Evolutionary conservation across 1,140 invertebrate species (phyloP).

Genomic region (Pogonomyrmex barbatus): DNA sequence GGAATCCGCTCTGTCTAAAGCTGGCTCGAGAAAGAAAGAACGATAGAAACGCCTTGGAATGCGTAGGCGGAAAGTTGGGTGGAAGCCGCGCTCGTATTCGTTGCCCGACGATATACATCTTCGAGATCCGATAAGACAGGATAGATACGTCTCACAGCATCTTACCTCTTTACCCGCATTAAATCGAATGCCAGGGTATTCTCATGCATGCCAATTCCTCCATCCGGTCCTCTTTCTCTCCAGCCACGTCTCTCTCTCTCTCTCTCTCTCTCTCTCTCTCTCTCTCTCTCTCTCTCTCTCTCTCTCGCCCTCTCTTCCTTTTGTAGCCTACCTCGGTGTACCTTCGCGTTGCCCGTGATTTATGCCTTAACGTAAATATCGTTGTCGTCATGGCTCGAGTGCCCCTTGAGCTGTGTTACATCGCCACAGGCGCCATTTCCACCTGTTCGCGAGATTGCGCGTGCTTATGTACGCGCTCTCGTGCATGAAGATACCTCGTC

Average conservation of each 20-base stretch:
- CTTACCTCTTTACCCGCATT: slow-evolving; percentile 83
- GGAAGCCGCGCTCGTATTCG: slow-evolving; percentile 66
- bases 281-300: slow-evolving; percentile 22
- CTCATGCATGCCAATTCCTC: slow-evolving; percentile 85
- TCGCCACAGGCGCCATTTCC: slow-evolving; percentile 66
- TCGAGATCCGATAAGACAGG: slow-evolving; percentile 83
- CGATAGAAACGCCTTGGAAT: slow-evolving; percentile 34
- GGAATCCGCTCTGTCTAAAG: slow-evolving; percentile 63
- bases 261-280: slow-evolving; percentile 2
- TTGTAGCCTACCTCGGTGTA: slow-evolving; percentile 49
- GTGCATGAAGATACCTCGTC: slow-evolving; percentile 54
- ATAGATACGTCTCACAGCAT: slow-evolving; percentile 83
- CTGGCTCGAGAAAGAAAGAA: slow-evolving; percentile 50
- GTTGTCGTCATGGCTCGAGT: slow-evolving; percentile 75
- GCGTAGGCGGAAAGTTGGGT: slow-evolving; percentile 26
- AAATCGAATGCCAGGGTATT: slow-evolving; percentile 84
- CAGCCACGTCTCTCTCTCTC: not conserved
- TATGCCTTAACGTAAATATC: slow-evolving; percentile 82
- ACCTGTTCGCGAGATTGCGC: slow-evolving; percentile 64
- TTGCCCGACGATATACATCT: slow-evolving; percentile 81
- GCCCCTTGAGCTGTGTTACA: slow-evolving; percentile 60
- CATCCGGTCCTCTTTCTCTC: slow-evolving; percentile 35
- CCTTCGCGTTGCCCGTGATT: slow-evolving; percentile 73
- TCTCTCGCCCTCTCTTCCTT: slow-evolving; percentile 7
- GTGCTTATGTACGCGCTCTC: slow-evolving; percentile 50